These are phyloP conservation scores for Camponotus pennsylvanicus DNA, from an alignment of 1,140 invertebrate genomes.

Conservation along the genomic window DNA sequence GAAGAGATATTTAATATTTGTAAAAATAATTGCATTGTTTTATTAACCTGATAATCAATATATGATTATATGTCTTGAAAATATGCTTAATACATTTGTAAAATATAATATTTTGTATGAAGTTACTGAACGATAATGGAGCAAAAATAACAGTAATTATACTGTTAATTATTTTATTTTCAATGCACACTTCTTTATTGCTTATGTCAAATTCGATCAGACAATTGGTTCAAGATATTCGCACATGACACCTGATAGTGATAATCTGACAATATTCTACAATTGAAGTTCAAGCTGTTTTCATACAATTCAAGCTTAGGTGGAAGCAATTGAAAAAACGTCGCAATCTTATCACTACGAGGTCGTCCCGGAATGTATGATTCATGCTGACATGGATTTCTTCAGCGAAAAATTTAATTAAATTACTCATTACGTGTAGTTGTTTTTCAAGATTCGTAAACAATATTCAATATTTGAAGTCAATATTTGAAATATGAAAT, in stretches of 20 bases:
- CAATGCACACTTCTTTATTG: conserved; percentile 5
- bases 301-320: neutral
- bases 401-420: conserved; percentile 26
- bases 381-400: conserved; percentile 56
- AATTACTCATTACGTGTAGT: neutral
- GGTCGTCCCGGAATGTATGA: conserved; percentile 59
- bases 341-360: conserved; percentile 69
- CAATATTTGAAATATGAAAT: neutral
- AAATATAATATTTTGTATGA: neutral
- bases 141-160: neutral
- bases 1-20: neutral
- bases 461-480: neutral
- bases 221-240: neutral
- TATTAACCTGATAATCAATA: conserved; percentile 1
- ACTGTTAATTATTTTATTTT: neutral
- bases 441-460: neutral
- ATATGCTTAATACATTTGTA: neutral
- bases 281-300: neutral
- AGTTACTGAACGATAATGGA: neutral
- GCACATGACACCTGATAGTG: neutral
- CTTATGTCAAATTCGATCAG: neutral
- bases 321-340: conserved; percentile 10
- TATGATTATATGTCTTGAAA: neutral
- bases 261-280: neutral
- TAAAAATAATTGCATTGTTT: conserved; percentile 18